Percentiles rank a stretch among this genome's conserved stretches.
phyloP scores from a whole-genome alignment of 2,888 invertebrate genomes.

The Metalampra italica region DNA sequence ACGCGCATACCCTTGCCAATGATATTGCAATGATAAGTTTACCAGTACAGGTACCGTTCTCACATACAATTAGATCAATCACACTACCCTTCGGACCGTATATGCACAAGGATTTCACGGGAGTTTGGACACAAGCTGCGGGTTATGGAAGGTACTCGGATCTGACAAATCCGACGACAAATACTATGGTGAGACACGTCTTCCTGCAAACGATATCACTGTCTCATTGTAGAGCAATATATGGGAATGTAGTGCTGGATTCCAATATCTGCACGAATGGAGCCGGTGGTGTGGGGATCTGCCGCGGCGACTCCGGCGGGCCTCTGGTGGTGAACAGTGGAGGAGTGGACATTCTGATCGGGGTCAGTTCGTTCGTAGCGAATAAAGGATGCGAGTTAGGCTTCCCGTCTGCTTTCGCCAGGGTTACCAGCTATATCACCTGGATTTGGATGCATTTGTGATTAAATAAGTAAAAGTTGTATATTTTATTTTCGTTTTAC shows the following conservation, averaged over 20 bases:
- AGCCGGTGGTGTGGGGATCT: constrained; percentile 53
- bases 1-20: constrained; percentile 46
- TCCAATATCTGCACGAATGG: constrained; percentile 60
- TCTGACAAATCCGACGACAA: constrained; percentile 35
- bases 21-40: constrained; percentile 54
- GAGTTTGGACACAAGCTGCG: constrained; percentile 39
- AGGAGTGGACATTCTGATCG: constrained; percentile 44
- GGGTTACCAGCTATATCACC: constrained; percentile 41
- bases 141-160: constrained; percentile 61
- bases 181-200: constrained; percentile 49
- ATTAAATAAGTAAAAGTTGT: not conserved
- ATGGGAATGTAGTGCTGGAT: constrained; percentile 38
- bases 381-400: constrained; percentile 50
- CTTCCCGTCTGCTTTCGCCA: constrained; percentile 54
- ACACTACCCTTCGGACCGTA: constrained; percentile 35
- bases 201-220: constrained; percentile 42
- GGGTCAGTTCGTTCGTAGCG: constrained; percentile 62
- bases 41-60: constrained; percentile 33
- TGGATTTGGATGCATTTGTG: constrained; percentile 45
- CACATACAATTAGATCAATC: constrained; percentile 39
- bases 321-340: constrained; percentile 40
- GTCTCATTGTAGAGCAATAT: constrained; percentile 35
- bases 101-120: constrained; percentile 32
- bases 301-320: constrained; percentile 60
- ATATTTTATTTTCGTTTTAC: not conserved